Evolutionary conservation across 2,797 vertebrate species (phyloP).

Genomic region (Oreochromis mossambicus): DNA sequence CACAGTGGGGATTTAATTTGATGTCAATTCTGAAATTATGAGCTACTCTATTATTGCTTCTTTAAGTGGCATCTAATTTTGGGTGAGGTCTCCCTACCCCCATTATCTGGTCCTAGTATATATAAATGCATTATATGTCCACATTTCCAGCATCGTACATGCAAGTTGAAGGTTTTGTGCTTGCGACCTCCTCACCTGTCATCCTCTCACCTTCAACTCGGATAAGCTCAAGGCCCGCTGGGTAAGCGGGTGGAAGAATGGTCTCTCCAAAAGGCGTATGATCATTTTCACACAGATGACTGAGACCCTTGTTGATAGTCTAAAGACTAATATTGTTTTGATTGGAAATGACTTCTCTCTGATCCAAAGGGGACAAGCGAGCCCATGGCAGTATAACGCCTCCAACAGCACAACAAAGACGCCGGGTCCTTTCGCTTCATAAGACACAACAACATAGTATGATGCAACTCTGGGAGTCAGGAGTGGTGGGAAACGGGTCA

Average conservation of each 20-base stretch:
- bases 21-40: not conserved
- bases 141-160: not conserved
- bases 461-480: not conserved
- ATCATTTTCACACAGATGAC: not conserved
- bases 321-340: not conserved
- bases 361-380: not conserved
- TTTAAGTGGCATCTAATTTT: not conserved
- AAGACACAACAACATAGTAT: not conserved
- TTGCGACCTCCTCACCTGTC: not conserved
- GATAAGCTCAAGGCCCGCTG: not conserved
- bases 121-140: not conserved
- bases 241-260: not conserved
- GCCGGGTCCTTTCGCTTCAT: not conserved
- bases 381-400: not conserved
- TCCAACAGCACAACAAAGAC: not conserved
- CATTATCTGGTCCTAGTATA: not conserved
- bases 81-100: not conserved
- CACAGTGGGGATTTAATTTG: slow-evolving; percentile 12
- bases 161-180: not conserved
- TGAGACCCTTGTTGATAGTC: not conserved
- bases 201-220: not conserved
- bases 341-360: not conserved
- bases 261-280: not conserved
- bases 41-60: not conserved
- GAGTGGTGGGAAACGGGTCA: not conserved